Evolutionary conservation across 92 coral and sea anemone genomes (phyloP).

Genomic region (Desmophyllum pertusum): DNA sequence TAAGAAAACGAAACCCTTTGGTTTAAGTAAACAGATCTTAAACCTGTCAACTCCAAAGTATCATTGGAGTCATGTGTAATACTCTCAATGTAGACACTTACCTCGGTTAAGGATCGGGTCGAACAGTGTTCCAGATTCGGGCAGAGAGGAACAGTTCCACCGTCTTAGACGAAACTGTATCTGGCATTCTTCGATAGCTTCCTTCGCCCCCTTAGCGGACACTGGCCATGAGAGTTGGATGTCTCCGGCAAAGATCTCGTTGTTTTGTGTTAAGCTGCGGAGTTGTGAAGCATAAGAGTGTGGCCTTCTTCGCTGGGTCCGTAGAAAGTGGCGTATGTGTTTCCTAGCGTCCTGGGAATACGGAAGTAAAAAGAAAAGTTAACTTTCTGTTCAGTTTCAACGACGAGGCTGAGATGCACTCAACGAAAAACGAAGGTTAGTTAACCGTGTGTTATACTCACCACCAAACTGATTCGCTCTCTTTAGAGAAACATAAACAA

Average conservation of each 20-base stretch:
- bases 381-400: background rate
- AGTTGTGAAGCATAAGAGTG: constrained; percentile 77
- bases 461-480: constrained; percentile 85
- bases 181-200: constrained; percentile 85
- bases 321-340: constrained; percentile 77
- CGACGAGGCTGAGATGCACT: background rate
- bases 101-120: constrained; percentile 84
- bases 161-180: constrained; percentile 88
- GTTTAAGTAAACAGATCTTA: constrained; percentile 79
- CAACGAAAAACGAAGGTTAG: constrained; percentile 33
- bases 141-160: constrained; percentile 95
- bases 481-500: constrained; percentile 54
- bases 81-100: constrained; percentile 43
- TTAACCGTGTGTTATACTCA: constrained; percentile 47
- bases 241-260: constrained; percentile 79
- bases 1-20: constrained; percentile 69
- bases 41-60: constrained; percentile 73
- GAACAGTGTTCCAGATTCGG: constrained; percentile 89
- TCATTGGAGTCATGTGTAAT: constrained; percentile 56
- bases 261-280: constrained; percentile 87
- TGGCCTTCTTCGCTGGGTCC: constrained; percentile 77
- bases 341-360: constrained; percentile 84
- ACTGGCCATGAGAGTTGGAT: constrained; percentile 88
- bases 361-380: background rate
- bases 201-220: constrained; percentile 90